These are phyloP conservation scores for Poeciliopsis retropinna DNA, from an alignment of 2,113 vertebrate genomes.

Conservation along the genomic window DNA sequence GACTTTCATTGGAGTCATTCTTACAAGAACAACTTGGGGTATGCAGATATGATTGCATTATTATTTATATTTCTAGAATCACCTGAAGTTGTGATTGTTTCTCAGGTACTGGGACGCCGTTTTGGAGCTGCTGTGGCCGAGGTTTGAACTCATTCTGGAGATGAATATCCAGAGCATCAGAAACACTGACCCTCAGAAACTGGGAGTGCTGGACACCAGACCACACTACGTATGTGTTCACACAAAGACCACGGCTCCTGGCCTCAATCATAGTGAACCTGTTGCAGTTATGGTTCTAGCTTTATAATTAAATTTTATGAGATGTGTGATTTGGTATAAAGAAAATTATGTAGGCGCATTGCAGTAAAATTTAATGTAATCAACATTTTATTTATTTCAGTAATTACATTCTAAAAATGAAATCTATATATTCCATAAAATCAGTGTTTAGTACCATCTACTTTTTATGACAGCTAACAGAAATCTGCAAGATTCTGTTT, in stretches of 20 bases:
- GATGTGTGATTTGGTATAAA: neutral
- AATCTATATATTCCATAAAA: no score
- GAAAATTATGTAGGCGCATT: neutral
- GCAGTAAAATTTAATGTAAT: no score
- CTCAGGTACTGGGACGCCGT: slow-evolving; percentile 92
- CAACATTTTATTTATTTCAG: no score
- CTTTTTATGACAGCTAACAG: neutral
- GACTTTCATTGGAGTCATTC: neutral
- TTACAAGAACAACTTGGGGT: neutral
- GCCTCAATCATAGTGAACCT: no score
- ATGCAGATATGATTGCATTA: neutral
- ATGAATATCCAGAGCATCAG: slow-evolving; percentile 93
- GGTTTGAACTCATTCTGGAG: slow-evolving; percentile 90
- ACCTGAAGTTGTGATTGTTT: neutral
- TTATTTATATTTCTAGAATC: neutral
- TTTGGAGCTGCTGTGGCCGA: slow-evolving; percentile 89
- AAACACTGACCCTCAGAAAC: slow-evolving; percentile 89
- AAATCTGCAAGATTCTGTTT: neutral
- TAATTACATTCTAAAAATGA: no score
- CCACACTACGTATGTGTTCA: slow-evolving; percentile 85
- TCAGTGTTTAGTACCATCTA: neutral
- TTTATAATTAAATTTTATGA: neutral
- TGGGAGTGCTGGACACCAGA: slow-evolving; percentile 89
- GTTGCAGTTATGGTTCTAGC: no score
- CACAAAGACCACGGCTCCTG: neutral